Evolutionary conservation across 2,888 invertebrate genomes (phyloP).

Genomic region (Pollenia labialis): DNA sequence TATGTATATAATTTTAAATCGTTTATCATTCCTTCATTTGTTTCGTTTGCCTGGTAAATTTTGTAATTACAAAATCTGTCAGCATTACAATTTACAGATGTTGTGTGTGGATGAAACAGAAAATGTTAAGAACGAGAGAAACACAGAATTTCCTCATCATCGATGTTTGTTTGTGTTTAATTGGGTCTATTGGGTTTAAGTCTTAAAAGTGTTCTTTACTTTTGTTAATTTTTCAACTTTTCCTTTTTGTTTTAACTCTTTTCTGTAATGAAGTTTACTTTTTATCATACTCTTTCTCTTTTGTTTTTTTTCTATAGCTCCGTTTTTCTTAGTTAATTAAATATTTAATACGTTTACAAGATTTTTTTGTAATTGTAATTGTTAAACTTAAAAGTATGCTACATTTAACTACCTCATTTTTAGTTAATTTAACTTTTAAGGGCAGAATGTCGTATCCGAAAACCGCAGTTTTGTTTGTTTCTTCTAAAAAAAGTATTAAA

Average conservation of each 20-base stretch:
- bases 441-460: not conserved
- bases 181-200: constrained; percentile 18
- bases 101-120: not conserved
- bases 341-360: constrained; percentile 11
- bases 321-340: constrained; percentile 7
- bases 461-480: not conserved
- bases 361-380: constrained; percentile 1
- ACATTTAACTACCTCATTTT: constrained; percentile 18
- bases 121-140: not conserved
- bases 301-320: not conserved
- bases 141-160: not conserved
- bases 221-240: constrained; percentile 5
- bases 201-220: constrained; percentile 29
- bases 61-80: constrained; percentile 54
- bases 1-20: constrained; percentile 29
- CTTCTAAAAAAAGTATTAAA: constrained; percentile 7
- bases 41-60: constrained; percentile 1
- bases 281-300: not conserved
- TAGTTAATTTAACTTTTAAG: constrained; percentile 1
- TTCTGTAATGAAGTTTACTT: constrained; percentile 21
- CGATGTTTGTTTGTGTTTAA: constrained; percentile 20
- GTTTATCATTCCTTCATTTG: constrained; percentile 9
- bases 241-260: not conserved
- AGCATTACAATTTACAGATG: constrained; percentile 24
- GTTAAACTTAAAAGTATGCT: constrained; percentile 44